phyloP scores from a whole-genome alignment of 2,113 vertebrate genomes.

The Sturnira hondurensis region DNA sequence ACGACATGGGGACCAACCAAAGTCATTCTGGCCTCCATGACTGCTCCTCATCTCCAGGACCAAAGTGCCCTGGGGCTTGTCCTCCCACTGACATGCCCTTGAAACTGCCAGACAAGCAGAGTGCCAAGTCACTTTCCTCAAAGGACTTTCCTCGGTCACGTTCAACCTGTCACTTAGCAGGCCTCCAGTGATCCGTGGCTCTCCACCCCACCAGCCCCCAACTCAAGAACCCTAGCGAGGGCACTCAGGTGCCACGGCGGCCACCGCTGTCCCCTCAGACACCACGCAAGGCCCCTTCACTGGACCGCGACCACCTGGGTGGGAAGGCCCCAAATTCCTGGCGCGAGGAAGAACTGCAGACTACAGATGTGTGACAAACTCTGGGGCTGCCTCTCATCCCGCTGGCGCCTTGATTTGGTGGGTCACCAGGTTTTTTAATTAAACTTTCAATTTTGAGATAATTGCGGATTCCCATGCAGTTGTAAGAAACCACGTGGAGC shows the following conservation, averaged over 20 bases:
- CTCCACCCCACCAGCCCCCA: not conserved
- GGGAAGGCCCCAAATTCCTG: not conserved
- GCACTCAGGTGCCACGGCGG: not conserved
- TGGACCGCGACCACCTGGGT: fast-evolving
- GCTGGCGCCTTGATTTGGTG: slow-evolving; percentile 25
- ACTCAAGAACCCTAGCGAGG: not conserved
- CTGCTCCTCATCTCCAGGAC: not conserved
- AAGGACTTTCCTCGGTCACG: not conserved
- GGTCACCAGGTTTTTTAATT: slow-evolving; percentile 60
- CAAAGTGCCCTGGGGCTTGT: fast-evolving
- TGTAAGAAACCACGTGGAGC: not conserved
- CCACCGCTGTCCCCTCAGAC: not conserved
- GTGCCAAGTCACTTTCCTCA: not conserved
- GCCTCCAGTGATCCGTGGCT: not conserved
- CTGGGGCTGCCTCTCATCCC: not conserved
- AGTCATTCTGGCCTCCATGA: not conserved
- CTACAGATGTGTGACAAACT: not conserved
- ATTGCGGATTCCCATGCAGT: not conserved
- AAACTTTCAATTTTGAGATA: slow-evolving; percentile 49
- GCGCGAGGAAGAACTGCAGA: not conserved
- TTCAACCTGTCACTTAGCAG: not conserved
- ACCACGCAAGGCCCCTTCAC: fast-evolving
- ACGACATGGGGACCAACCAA: not conserved
- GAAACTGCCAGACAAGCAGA: not conserved
- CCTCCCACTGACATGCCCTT: not conserved